Evolutionary conservation across 2,797 vertebrate genomes (phyloP).

Genomic region (Ispidina picta): DNA sequence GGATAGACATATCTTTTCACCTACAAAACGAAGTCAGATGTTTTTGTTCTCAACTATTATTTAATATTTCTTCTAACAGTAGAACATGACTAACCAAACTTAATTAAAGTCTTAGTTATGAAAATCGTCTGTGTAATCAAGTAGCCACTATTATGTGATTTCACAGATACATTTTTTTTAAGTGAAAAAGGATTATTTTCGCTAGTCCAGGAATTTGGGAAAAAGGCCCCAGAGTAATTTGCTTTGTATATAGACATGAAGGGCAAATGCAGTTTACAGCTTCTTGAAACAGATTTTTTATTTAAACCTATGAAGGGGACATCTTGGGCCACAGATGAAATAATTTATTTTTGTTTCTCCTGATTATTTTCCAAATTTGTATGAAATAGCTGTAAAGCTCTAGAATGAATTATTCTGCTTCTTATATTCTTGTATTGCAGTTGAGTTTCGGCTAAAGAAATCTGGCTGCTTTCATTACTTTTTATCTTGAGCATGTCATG

Average conservation of each 20-base stretch:
- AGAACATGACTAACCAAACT: neutral
- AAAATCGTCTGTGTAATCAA: neutral
- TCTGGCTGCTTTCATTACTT: constrained; percentile 10
- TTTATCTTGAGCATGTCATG: constrained; percentile 19
- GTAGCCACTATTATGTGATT: neutral
- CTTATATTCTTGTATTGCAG: constrained; percentile 1
- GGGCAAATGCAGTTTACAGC: neutral
- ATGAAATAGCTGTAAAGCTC: neutral
- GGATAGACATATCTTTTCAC: neutral
- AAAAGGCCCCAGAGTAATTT: neutral
- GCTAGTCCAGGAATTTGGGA: neutral
- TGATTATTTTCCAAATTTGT: constrained; percentile 31
- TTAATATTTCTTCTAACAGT: neutral
- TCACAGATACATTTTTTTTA: neutral
- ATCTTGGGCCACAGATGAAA: neutral
- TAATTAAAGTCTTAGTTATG: neutral
- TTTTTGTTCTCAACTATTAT: neutral
- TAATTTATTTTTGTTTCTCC: neutral
- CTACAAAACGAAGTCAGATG: neutral
- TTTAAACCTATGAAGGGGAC: neutral
- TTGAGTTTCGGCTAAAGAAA: constrained; percentile 27
- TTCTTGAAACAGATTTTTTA: neutral
- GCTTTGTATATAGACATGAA: neutral
- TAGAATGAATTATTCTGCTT: neutral
- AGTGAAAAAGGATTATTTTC: neutral